phyloP scores from a whole-genome alignment of 2,888 invertebrate species.

The Amblyteles armatorius region DNA sequence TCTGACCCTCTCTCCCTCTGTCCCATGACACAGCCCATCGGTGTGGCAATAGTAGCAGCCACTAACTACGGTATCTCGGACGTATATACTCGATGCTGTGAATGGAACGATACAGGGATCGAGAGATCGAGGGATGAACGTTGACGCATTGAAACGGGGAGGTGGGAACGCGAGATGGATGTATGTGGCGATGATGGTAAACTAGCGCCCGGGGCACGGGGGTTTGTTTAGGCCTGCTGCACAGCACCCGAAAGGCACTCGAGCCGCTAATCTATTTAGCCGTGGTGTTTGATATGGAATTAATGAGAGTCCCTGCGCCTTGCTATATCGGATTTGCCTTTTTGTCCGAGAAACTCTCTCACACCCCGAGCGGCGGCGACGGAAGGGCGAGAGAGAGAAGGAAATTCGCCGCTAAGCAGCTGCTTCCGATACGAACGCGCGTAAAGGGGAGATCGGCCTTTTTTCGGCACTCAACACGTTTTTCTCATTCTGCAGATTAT shows the following conservation, averaged over 20 bases:
- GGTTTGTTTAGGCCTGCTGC: conserved; percentile 78
- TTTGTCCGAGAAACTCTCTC: conserved; percentile 58
- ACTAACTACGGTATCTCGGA: conserved; percentile 35
- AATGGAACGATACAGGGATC: conserved; percentile 54
- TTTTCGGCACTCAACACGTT: not conserved
- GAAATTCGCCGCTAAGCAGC: conserved; percentile 61
- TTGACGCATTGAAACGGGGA: conserved; percentile 36
- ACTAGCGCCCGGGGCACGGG: conserved; percentile 63
- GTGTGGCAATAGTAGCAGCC: conserved; percentile 11
- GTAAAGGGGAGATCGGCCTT: not conserved
- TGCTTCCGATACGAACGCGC: conserved; percentile 56
- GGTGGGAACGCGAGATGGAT: conserved; percentile 53
- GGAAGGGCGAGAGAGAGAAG: not conserved
- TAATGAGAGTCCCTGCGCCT: conserved; percentile 79
- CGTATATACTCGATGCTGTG: conserved; percentile 54
- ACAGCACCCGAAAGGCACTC: conserved; percentile 80
- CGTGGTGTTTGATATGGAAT: conserved; percentile 84
- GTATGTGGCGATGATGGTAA: conserved; percentile 52
- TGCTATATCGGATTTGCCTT: conserved; percentile 63
- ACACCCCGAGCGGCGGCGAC: not conserved
- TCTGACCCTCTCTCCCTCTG: not conserved
- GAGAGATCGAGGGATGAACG: conserved; percentile 48
- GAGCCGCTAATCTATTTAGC: conserved; percentile 84
- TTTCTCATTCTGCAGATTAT: not conserved
- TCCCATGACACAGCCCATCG: not conserved